A percentile compares a stretch with the other conserved stretches of the same genome.
These are phyloP conservation scores for Tachina lurida DNA, from an alignment of 2,888 invertebrate genomes.

Conservation along the genomic window DNA sequence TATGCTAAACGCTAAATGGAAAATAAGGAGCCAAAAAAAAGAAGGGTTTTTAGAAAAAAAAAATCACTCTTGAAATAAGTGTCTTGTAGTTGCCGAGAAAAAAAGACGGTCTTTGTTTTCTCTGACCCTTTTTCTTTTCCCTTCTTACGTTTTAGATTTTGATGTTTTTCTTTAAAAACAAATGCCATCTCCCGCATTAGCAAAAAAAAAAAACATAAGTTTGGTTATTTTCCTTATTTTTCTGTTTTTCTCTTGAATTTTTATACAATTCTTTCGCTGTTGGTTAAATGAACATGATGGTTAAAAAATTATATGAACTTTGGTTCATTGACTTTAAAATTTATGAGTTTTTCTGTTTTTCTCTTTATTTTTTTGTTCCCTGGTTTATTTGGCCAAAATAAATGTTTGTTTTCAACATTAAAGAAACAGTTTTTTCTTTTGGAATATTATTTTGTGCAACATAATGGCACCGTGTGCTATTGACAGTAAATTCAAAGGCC, in stretches of 20 bases:
- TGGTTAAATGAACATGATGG: constrained; percentile 58
- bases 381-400: constrained; percentile 50
- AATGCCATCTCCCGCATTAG: constrained; percentile 8
- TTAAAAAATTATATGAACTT: constrained; percentile 58
- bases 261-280: constrained; percentile 35
- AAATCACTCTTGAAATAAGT: constrained; percentile 54
- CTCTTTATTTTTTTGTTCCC: constrained; percentile 55
- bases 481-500: constrained; percentile 69
- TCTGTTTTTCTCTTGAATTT: constrained; percentile 11
- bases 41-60: background rate
- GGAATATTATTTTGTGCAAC: constrained; percentile 48
- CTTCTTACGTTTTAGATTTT: constrained; percentile 15
- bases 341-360: constrained; percentile 64
- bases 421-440: constrained; percentile 38
- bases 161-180: background rate
- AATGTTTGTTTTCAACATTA: constrained; percentile 59
- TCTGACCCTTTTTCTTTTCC: background rate
- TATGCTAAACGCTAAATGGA: background rate
- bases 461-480: constrained; percentile 66
- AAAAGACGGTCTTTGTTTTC: constrained; percentile 53
- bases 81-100: constrained; percentile 46
- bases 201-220: constrained; percentile 19
- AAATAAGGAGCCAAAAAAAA: constrained; percentile 3
- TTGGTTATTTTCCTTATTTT: constrained; percentile 14
- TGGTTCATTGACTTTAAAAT: constrained; percentile 73